Evolutionary conservation across 2,797 vertebrate genomes (phyloP).

Genomic region (Eupleurogrammus muticus): DNA sequence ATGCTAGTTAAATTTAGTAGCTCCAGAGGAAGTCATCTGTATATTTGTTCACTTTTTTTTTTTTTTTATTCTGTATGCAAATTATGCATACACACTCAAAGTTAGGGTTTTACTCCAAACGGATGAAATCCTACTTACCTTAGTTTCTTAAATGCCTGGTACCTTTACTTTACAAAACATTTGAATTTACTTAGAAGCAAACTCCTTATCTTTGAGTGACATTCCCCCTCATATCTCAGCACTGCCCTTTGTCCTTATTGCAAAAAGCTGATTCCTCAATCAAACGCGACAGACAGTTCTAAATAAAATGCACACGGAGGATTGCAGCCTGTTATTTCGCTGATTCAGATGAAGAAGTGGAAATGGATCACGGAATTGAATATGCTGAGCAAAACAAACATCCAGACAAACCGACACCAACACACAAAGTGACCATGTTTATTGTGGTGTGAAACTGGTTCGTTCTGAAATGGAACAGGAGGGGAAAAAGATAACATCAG

Average conservation of each 20-base stretch:
- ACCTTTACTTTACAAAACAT: not conserved
- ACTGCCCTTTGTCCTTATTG: constrained; percentile 6
- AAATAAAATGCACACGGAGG: not conserved
- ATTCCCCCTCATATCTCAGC: not conserved
- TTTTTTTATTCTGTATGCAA: not conserved
- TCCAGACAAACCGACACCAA: constrained; percentile 1
- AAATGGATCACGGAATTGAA: constrained; percentile 37
- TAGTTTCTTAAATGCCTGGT: not conserved
- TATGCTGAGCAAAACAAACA: constrained; percentile 37
- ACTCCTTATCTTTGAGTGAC: not conserved
- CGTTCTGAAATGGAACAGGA: not conserved
- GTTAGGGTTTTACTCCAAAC: too few species aligned
- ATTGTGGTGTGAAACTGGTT: too few species aligned
- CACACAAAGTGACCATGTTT: not conserved
- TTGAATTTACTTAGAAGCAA: not conserved
- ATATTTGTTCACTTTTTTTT: not conserved
- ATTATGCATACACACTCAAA: not conserved
- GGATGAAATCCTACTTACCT: too few species aligned
- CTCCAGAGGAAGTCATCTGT: not conserved
- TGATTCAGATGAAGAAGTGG: constrained; percentile 42
- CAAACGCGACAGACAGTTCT: constrained; percentile 7
- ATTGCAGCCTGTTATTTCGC: not conserved
- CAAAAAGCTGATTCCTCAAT: constrained; percentile 13
- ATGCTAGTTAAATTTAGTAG: not conserved
- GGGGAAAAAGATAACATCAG: not conserved